These are phyloP conservation scores for Meganola albula DNA, from an alignment of 2,888 invertebrate species.

Conservation along the genomic window DNA sequence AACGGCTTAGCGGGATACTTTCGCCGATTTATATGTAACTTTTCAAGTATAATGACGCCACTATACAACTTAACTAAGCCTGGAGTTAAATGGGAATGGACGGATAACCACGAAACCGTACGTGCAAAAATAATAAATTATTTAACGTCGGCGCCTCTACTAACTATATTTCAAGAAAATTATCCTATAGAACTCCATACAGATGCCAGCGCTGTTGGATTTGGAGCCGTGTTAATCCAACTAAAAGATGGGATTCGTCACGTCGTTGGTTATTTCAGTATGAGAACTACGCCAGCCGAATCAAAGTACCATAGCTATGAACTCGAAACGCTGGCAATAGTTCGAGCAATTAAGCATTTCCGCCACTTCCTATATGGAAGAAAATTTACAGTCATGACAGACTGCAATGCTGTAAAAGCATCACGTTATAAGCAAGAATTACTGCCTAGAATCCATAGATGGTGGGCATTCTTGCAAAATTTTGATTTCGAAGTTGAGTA, in stretches of 20 bases:
- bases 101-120: background rate
- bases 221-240: background rate
- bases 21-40: slow-evolving; percentile 16
- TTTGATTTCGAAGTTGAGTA: background rate
- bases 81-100: slow-evolving; percentile 1
- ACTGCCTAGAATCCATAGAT: background rate
- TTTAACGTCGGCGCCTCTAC: background rate
- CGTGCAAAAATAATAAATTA: background rate
- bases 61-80: slow-evolving; percentile 10
- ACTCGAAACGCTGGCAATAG: background rate
- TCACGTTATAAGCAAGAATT: background rate
- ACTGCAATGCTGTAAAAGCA: background rate
- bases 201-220: background rate
- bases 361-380: background rate
- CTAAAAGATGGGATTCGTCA: background rate
- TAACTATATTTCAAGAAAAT: background rate
- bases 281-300: background rate
- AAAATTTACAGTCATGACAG: background rate
- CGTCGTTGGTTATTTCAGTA: background rate
- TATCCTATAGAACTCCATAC: background rate
- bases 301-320: background rate
- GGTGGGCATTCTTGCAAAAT: background rate
- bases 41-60: slow-evolving; percentile 7
- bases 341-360: background rate
- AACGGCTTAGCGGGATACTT: slow-evolving; percentile 25